Percentiles rank a stretch among this genome's conserved stretches.
Conservation (phyloP, 2,888 invertebrate genomes). For the Caenorhabditis doughertyi region DNA sequence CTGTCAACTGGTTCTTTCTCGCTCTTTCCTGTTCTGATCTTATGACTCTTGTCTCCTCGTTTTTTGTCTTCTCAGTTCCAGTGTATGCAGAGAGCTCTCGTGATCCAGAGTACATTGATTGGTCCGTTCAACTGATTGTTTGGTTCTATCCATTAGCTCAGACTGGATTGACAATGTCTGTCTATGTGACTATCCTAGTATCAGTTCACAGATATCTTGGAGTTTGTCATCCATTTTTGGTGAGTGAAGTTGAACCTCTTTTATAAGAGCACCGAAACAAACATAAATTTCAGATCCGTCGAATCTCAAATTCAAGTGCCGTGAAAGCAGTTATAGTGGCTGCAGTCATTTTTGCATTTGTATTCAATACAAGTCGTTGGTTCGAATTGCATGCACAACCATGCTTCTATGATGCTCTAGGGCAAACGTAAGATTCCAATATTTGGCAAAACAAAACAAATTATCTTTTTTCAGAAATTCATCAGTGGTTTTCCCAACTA, state of each 20-base stretch:
- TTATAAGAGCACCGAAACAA: too few species aligned
- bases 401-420: constrained; percentile 52
- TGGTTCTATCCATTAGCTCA: constrained; percentile 77
- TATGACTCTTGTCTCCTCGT: constrained; percentile 75
- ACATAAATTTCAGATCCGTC: constrained; percentile 71
- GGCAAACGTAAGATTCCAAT: constrained; percentile 9
- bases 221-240: constrained; percentile 79
- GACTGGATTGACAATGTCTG: constrained; percentile 75
- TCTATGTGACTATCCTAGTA: constrained; percentile 78
- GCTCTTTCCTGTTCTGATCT: constrained; percentile 74
- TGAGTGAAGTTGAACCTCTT: constrained; percentile 8
- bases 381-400: constrained; percentile 72
- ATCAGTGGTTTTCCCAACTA: constrained; percentile 72
- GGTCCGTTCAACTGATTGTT: constrained; percentile 64
- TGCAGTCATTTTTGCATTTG: constrained; percentile 67
- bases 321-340: constrained; percentile 70
- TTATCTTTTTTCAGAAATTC: constrained; percentile 58
- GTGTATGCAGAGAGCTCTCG: constrained; percentile 74
- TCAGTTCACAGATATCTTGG: constrained; percentile 79
- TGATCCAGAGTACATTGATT: constrained; percentile 46
- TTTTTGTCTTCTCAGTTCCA: constrained; percentile 79
- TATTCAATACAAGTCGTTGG: constrained; percentile 78
- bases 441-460: not conserved
- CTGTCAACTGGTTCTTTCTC: constrained; percentile 79
- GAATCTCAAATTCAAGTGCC: constrained; percentile 70